Percentiles rank a stretch among this genome's conserved stretches.
phyloP scores from a whole-genome alignment of 2,797 vertebrate genomes.

The Bufotes viridis region DNA sequence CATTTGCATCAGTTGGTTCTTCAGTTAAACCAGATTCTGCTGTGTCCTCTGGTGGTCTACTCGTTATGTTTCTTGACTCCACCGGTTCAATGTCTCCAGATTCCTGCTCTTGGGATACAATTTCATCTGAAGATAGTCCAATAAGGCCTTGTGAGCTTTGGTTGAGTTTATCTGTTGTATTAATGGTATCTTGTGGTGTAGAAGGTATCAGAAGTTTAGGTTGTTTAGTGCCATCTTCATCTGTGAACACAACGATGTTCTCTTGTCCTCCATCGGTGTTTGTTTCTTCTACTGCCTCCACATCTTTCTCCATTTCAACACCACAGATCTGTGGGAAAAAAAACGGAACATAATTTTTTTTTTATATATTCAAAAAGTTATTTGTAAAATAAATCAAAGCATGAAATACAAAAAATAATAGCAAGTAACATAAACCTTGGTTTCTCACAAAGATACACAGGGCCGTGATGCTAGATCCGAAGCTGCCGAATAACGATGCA shows the following conservation, averaged over 20 bases:
- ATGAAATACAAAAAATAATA: no score
- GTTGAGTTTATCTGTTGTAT: background rate
- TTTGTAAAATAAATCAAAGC: background rate
- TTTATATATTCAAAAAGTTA: background rate
- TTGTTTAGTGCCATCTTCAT: background rate
- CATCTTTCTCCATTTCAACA: conserved; percentile 36
- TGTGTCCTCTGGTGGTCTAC: background rate
- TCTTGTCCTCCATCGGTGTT: background rate
- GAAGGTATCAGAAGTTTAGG: background rate
- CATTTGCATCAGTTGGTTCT: no score
- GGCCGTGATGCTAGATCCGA: no score
- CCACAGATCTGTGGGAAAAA: background rate
- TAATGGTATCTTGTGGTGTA: background rate
- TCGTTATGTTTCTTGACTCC: background rate
- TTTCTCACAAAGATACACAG: no score
- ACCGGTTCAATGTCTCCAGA: background rate
- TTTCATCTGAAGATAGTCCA: background rate
- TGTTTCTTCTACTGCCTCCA: background rate
- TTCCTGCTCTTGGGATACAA: background rate
- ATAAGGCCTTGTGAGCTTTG: background rate
- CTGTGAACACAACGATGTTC: background rate
- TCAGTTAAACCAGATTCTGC: background rate
- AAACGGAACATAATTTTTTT: background rate
- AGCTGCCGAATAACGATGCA: no score
- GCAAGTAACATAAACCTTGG: no score